Percentiles rank a stretch among this genome's conserved stretches.
These are phyloP conservation scores for Mustela lutreola DNA, from an alignment of 2,113 vertebrate genomes.

Conservation along the genomic window DNA sequence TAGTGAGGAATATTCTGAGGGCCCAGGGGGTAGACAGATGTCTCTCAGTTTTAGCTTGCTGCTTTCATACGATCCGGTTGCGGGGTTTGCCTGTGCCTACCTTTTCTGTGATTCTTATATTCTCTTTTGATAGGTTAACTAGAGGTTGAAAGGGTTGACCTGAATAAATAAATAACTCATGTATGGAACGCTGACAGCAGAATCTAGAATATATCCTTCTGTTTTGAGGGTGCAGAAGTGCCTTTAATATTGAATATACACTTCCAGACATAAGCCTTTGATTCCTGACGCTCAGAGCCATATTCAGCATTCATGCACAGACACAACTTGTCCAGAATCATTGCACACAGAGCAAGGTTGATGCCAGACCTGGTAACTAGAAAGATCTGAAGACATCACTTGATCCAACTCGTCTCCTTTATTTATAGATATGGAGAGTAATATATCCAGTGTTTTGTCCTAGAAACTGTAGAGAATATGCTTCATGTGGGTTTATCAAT, in stretches of 20 bases:
- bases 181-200: neutral
- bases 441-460: neutral
- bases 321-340: neutral
- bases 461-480: neutral
- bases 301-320: fast-evolving
- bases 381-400: neutral
- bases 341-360: no score
- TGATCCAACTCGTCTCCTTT: neutral
- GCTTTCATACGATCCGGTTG: neutral
- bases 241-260: neutral
- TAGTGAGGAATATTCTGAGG: neutral
- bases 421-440: neutral
- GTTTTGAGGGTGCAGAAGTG: neutral
- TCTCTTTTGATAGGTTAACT: neutral
- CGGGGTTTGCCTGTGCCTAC: neutral
- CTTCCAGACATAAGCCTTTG: neutral
- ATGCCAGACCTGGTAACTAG: neutral
- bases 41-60: neutral
- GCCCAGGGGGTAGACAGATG: neutral
- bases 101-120: neutral
- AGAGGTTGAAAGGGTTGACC: neutral
- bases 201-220: neutral
- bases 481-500: neutral
- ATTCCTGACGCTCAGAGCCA: neutral
- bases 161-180: neutral